A percentile compares a stretch with the other conserved stretches of the same genome.
Conservation (phyloP, 2,888 invertebrate species). For the Macrophya alboannulata region DNA sequence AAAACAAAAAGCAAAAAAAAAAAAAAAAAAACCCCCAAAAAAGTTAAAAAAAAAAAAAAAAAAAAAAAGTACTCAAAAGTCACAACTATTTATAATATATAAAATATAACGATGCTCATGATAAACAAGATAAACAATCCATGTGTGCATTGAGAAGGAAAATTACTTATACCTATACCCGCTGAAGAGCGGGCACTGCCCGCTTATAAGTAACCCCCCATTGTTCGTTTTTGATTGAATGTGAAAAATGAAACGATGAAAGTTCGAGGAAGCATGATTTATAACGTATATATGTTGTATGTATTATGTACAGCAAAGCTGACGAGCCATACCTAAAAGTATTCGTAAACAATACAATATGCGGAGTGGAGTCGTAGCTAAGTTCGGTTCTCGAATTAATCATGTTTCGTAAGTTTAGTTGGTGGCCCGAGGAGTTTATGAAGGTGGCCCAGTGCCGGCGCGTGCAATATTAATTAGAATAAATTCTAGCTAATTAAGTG, state of each 20-base stretch:
- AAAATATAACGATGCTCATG: conserved; percentile 47
- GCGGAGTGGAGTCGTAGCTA: conserved; percentile 43
- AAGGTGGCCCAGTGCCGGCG: conserved; percentile 75
- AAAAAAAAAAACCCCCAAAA: conserved; percentile 47
- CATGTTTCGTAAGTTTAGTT: conserved; percentile 53
- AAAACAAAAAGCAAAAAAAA: conserved; percentile 64
- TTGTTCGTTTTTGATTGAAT: conserved; percentile 50
- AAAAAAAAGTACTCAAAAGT: conserved; percentile 20
- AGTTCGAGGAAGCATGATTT: conserved; percentile 30
- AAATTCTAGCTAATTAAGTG: conserved; percentile 65
- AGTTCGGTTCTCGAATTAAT: conserved; percentile 35
- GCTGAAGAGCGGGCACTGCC: conserved; percentile 44
- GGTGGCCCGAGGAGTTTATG: conserved; percentile 50
- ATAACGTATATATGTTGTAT: not conserved
- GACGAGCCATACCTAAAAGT: conserved; percentile 29
- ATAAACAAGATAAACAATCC: conserved; percentile 47
- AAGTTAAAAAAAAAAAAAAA: not conserved
- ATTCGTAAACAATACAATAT: not conserved
- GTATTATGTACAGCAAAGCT: not conserved
- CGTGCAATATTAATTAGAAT: conserved; percentile 79
- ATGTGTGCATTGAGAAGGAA: conserved; percentile 47
- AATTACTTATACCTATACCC: conserved; percentile 23
- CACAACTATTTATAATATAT: conserved; percentile 44
- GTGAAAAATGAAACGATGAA: conserved; percentile 34
- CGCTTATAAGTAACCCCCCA: conserved; percentile 45